Conservation (phyloP, 2,888 invertebrate species). For the Aleiodes leptofemur region DNA sequence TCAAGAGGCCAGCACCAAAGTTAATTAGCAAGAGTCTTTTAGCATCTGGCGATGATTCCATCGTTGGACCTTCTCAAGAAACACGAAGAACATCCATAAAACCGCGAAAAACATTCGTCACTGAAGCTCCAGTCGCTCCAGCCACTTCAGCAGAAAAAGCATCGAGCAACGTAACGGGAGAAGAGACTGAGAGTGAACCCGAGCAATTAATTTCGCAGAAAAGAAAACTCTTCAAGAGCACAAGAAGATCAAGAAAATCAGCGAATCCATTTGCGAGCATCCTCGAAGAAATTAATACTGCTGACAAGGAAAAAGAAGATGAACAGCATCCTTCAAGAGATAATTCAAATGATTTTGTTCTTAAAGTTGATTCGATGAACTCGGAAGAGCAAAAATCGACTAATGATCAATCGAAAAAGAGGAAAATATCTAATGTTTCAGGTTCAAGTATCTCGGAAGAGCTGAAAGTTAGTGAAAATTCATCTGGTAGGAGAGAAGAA, state of each 20-base stretch:
- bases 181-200: not conserved
- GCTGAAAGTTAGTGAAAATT: not conserved
- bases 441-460: slow-evolving; percentile 20
- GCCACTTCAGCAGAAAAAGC: not conserved
- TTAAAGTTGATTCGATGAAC: not conserved
- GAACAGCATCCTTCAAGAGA: not conserved
- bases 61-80: not conserved
- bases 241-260: not conserved
- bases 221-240: not conserved
- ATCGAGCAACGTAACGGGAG: not conserved
- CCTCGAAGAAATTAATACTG: not conserved
- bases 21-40: not conserved
- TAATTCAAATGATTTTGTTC: not conserved
- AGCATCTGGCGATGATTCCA: not conserved
- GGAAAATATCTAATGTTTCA: not conserved
- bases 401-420: not conserved
- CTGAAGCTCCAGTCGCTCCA: not conserved
- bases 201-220: not conserved
- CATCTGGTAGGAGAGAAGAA: not conserved
- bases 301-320: not conserved
- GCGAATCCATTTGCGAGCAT: not conserved
- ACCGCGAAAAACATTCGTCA: not conserved
- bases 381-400: not conserved
- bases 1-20: not conserved
- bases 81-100: not conserved